These are phyloP conservation scores for Steinernema feltiae DNA, from an alignment of 1,140 invertebrate species.

Conservation along the genomic window DNA sequence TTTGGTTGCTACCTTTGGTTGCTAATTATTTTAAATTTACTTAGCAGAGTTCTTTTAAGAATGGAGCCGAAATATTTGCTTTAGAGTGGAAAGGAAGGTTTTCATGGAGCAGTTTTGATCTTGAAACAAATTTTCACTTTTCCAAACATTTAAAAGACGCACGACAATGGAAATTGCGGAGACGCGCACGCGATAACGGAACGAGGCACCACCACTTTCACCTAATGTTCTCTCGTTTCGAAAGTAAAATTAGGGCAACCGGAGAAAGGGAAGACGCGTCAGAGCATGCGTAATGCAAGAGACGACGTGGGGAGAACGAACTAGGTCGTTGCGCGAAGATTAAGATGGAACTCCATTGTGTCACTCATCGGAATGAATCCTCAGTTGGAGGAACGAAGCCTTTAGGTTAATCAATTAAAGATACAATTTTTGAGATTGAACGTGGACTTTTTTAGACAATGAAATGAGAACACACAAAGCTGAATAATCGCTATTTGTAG, in stretches of 20 bases:
- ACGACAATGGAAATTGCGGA: background rate
- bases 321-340: background rate
- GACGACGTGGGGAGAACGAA: background rate
- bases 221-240: background rate
- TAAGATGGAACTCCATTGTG: background rate
- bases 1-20: no score
- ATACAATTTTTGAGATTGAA: no score
- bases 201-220: background rate
- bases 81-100: no score
- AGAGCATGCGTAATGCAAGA: background rate
- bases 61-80: no score
- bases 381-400: no score
- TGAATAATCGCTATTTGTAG: no score
- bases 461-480: no score
- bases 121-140: background rate
- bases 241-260: constrained; percentile 1
- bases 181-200: background rate
- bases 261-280: constrained; percentile 7
- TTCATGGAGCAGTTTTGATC: no score
- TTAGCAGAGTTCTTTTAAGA: no score
- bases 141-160: background rate
- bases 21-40: no score
- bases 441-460: no score
- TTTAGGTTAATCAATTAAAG: no score
- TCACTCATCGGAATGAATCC: background rate